Evolutionary conservation across 2,113 vertebrate species (phyloP), one percentile per base, ranked within the genome.

Genomic region (Zosterops japonicus): DNA sequence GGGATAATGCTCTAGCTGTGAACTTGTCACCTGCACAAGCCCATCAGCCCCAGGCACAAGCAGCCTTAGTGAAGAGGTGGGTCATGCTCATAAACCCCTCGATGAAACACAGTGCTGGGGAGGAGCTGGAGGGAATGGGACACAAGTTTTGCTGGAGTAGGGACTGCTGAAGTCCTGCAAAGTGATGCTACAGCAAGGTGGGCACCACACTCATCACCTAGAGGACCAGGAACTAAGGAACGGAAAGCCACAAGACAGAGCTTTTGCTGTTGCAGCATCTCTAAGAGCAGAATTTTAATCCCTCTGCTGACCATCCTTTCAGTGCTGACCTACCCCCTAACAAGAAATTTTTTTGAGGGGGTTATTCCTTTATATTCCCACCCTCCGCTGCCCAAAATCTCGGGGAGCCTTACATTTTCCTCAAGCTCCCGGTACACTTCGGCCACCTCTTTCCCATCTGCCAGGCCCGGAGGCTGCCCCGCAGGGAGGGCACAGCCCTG

Each of bases 341-440:
- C 27, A 33, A 49, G 33, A 63, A 56, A n/a, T 28, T 35, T 2
- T 1, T 4, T 9, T 7, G 19, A 13, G 1, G 11, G 9, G 16
- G 12, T 1, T 1, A 0, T 36, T 33, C 29, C 20, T 84, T 21
- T 25, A 8, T 9, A 2, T 36, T 82, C 61, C 70, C 53, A 39
- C 19, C 41, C n/a, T 11, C 13, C 2, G 0, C 11, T 22, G 28
- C 86, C 68, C 76, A 63, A 20, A 74, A 94, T 4, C 67, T 89
- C 60, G 3, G 3, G 56, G 68, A 93, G 60, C 89, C 98, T 99
- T 98, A 99, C 97, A 60, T 98, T 98, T 98, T 98, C 98, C 97
- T 98, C 98, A 97, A 98, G 98, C 85, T 93, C 82, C 92, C 96
- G 95, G 94, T 98, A 98, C 23, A 87, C 98, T 82, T 98, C 95